These are phyloP conservation scores for Microcebus tavaratra DNA, from an alignment of 2,113 vertebrate species.

Conservation along the genomic window DNA sequence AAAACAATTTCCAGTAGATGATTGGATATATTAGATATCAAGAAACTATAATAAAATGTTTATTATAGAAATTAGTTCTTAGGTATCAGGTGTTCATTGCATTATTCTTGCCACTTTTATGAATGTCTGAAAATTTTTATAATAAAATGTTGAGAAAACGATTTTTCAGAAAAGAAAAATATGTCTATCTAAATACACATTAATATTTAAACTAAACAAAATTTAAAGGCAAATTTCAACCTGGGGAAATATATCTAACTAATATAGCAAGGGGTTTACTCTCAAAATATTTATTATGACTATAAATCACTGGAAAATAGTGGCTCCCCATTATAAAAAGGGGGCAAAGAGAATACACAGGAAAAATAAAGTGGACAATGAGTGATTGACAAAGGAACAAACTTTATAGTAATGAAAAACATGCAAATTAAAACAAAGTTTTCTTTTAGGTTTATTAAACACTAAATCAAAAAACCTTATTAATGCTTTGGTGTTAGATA, in stretches of 20 bases:
- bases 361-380: background rate
- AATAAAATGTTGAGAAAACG: background rate
- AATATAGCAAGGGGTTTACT: background rate
- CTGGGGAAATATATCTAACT: background rate
- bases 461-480: background rate
- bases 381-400: background rate
- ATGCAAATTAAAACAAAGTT: background rate
- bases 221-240: background rate
- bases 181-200: background rate
- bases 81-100: background rate
- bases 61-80: background rate
- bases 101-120: background rate
- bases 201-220: background rate
- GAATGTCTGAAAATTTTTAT: background rate
- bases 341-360: background rate
- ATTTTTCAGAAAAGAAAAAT: background rate
- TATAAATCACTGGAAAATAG: background rate
- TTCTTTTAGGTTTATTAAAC: background rate
- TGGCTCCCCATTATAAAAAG: background rate
- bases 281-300: background rate
- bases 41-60: conserved; percentile 2
- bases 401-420: background rate
- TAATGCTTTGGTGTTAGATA: background rate
- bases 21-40: background rate
- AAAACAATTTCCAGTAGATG: background rate